Conservation (phyloP, 2,888 invertebrate genomes). For the Parelbella ahira region DNA sequence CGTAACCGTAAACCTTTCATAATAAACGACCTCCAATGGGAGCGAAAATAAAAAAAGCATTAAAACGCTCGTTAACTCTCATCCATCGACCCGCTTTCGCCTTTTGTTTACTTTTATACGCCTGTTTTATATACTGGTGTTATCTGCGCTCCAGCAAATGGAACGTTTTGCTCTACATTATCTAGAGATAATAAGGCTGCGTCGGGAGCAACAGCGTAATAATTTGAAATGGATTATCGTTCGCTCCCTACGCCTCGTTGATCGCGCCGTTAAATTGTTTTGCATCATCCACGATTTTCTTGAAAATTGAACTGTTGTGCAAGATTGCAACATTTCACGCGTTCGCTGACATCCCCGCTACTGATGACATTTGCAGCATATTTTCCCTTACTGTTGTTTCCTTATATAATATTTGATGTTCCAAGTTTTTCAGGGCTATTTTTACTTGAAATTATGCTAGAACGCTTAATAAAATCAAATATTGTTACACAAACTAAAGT, state of each 20-base stretch:
- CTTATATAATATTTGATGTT: no score
- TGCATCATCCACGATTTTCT: slow-evolving; percentile 5
- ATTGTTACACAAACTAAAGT: no score
- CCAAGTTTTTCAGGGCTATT: no score
- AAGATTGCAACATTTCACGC: no score
- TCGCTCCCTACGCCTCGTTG: not conserved
- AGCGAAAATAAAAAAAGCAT: slow-evolving; percentile 39
- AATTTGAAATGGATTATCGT: slow-evolving; percentile 17
- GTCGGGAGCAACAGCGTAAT: slow-evolving; percentile 14
- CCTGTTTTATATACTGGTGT: slow-evolving; percentile 32
- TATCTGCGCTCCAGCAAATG: slow-evolving; percentile 16
- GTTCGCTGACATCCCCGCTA: no score
- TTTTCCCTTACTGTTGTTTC: no score
- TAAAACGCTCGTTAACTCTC: slow-evolving; percentile 50
- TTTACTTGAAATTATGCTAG: no score
- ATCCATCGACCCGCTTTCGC: slow-evolving; percentile 43
- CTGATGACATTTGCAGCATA: no score
- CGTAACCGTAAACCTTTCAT: slow-evolving; percentile 43
- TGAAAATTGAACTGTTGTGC: slow-evolving; percentile 1
- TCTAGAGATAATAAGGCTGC: slow-evolving; percentile 16
- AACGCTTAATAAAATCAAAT: no score
- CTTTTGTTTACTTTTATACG: slow-evolving; percentile 43
- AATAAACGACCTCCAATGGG: slow-evolving; percentile 35
- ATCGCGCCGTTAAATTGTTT: slow-evolving; percentile 2
- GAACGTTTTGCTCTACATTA: slow-evolving; percentile 22